Conservation (phyloP, 2,797 vertebrate genomes). For the Capromys pilorides region DNA sequence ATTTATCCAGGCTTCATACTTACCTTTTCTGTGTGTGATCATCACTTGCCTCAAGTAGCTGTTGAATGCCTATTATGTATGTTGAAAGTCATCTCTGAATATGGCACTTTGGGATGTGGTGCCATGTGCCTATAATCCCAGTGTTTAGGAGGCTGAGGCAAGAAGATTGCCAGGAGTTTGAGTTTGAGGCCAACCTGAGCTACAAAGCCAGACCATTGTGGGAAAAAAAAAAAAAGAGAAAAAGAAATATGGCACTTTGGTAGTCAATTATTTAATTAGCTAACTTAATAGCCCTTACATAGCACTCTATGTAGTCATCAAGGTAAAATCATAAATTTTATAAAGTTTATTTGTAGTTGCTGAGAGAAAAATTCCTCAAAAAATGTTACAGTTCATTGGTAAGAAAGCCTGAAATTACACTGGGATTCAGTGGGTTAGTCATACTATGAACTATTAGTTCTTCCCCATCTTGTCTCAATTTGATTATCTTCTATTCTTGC, state of each 20-base stretch:
- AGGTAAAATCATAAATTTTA: not conserved
- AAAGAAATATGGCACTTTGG: not conserved
- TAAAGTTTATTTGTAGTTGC: constrained; percentile 9
- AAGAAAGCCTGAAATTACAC: not conserved
- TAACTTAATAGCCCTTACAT: not conserved
- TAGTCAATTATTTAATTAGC: not conserved
- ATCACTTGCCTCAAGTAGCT: not conserved
- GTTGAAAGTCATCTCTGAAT: not conserved
- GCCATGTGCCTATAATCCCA: not conserved
- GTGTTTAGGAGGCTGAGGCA: not conserved
- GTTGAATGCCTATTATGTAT: not conserved
- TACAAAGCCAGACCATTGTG: not conserved
- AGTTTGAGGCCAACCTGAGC: not conserved
- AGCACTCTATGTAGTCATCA: constrained; percentile 20
- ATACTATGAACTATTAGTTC: not conserved
- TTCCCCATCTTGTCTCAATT: not conserved
- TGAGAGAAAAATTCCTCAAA: not conserved
- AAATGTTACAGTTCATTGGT: not conserved
- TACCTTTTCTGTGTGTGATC: not conserved
- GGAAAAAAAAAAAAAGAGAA: not conserved
- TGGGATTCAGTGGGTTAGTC: not conserved
- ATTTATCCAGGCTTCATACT: not conserved
- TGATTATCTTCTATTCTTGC: not conserved
- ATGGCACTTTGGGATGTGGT: not conserved
- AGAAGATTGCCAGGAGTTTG: not conserved